Base-by-base conservation (phyloP, 2,113 vertebrate genomes). In the Epinephelus fuscoguttatus region DNA sequence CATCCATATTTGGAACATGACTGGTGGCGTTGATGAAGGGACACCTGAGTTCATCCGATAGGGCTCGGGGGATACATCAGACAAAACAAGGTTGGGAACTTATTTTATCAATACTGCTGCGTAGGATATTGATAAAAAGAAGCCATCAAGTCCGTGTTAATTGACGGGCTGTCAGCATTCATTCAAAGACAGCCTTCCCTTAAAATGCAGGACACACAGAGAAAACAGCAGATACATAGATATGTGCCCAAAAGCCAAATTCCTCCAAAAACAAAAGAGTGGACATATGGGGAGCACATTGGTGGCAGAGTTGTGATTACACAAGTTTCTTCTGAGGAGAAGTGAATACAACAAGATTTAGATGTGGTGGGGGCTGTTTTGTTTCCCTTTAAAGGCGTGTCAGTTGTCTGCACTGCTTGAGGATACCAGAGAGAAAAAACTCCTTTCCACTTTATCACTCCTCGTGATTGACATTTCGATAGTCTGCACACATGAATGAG, bases 231-330 rank as follows among this genome's bases (percentile, higher is more conserved):
- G 80, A 88, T 72, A 89, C 87, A 90, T 74, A 83, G 52, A 87
- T 84, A 67, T 75, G 75, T 67, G 76, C 76, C 80, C 45, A 77
- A 89, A 89, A 91, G 70, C 89, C 66, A 75, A 67, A 89, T 71
- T 91, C 80, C 84, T 75, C 11, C 42, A 45, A 57, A 89, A 91
- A 82, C 75, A 88, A 89, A 87, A 76, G 62, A n/a, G 45, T 72
- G 76, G 84, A 91, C 95, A 94, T 95, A 88, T 95, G 95, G 91
- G 67, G 84, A 90, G 87, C 93, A 95, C 90, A 94, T 94, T 94
- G 91, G 89, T 92, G 83, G 85, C 88, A 59, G 87, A 53, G 75
- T 81, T 86, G 25, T 82, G 88, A 94, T 94, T 86, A 82, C 86
- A 90, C 74, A 30, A 76, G 75, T 76, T 83, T 79, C 80, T 78